Evolutionary conservation across 2,797 vertebrate genomes (phyloP).

Genomic region (Craterocephalus amniculus): DNA sequence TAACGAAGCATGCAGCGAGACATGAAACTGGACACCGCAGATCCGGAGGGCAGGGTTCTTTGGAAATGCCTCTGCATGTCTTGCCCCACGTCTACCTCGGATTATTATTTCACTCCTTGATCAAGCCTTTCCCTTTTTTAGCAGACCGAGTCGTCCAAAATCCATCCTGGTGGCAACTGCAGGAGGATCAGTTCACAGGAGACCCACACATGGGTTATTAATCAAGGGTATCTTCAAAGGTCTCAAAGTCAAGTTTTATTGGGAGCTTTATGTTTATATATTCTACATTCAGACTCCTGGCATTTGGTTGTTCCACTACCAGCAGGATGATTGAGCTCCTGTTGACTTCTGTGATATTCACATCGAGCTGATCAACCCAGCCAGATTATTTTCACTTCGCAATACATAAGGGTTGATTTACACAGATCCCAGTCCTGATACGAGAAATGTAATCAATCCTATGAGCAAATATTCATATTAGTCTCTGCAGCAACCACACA

Average conservation of each 20-base stretch:
- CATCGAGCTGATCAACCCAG: not conserved
- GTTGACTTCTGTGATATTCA: conserved; percentile 18
- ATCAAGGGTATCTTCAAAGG: conserved; percentile 55
- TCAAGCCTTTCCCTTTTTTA: conserved; percentile 80
- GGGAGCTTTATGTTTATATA: conserved; percentile 33
- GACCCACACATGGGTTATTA: conserved; percentile 56
- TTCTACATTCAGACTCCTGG: conserved; percentile 22
- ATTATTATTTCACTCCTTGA: conserved; percentile 77
- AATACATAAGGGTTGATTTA: not conserved
- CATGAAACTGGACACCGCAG: conserved; percentile 69
- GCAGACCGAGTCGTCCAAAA: conserved; percentile 53
- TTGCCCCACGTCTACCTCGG: conserved; percentile 44
- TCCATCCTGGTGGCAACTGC: conserved; percentile 34
- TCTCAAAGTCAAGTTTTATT: conserved; percentile 46
- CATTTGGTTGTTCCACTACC: conserved; percentile 13
- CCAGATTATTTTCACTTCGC: not conserved
- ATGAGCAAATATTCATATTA: not conserved
- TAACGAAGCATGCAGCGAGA: conserved; percentile 60
- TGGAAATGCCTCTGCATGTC: conserved; percentile 69
- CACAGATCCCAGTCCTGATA: not conserved
- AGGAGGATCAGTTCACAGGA: conserved; percentile 57
- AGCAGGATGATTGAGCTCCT: conserved; percentile 6
- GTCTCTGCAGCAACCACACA: not conserved
- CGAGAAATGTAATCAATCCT: not conserved
- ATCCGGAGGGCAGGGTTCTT: conserved; percentile 74